Evolutionary conservation across 2,113 vertebrate genomes (phyloP), one percentile per base, ranked within the genome.

Genomic region (Thunnus maccoyii): DNA sequence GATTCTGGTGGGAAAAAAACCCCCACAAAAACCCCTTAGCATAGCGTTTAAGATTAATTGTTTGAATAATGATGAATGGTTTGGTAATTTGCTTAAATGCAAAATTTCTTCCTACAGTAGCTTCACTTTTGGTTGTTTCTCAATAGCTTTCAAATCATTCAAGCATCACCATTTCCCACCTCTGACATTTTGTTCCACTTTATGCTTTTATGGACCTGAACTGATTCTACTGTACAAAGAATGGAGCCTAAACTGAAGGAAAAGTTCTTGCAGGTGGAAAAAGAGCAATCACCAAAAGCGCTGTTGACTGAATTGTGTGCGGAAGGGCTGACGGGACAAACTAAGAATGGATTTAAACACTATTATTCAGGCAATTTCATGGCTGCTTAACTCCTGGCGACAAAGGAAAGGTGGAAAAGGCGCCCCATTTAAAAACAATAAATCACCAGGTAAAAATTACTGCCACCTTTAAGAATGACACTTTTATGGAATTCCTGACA

Each of bases 321-420:
- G 32, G 60, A 62, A 88, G 88, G 88, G 88, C 88, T 82, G 80
- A 87, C 77, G 60, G 84, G 82, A 73, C 95, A 95, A 96, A 96
- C 94, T 1, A 92, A 95, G 95, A 97, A 96, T 97, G 96, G 95
- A 97, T 97, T 97, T 96, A 96, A 98, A 96, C 95, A 93, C 95
- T 95, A 97, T 98, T 97, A 97, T 96, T 97, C 96, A 96, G 95
- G 94, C 96, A 97, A 98, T 99, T 98, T 98, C 97, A 97, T 96
- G 96, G 96, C 95, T 97, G 96, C 96, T 98, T 97, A 97, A 95
- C 94, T 91, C 87, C 83, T 87, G 62, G 91, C 94, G 90, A 94
- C 89, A 94, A 94, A 94, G 90, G 93, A 77, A 87, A 91, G 83
- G 83, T 76, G 71, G 85, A 51, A 91, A 93, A 94, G 85, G 92